These are phyloP conservation scores for Tachina grossa DNA, from an alignment of 2,888 invertebrate species.

Conservation along the genomic window DNA sequence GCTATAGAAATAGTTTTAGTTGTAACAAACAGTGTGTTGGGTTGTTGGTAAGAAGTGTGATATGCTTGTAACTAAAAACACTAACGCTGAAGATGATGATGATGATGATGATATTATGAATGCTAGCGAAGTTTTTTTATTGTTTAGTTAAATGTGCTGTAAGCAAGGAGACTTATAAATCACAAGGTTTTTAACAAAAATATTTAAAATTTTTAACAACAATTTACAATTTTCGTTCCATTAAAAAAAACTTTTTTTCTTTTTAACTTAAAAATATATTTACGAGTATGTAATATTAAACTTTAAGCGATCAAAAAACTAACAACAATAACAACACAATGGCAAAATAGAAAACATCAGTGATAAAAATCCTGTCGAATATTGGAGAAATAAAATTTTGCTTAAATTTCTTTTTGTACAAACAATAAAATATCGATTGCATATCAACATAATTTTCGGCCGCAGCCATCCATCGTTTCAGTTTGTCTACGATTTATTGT, in stretches of 20 bases:
- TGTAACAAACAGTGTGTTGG: conserved; percentile 34
- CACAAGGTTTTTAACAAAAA: conserved; percentile 26
- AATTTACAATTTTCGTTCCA: conserved; percentile 38
- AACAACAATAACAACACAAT: conserved; percentile 5
- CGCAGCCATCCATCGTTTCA: conserved; percentile 1
- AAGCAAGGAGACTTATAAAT: conserved; percentile 21
- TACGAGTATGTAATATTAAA: too few relatives aligned
- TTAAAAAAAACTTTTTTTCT: conserved; percentile 12
- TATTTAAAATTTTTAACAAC: conserved; percentile 10
- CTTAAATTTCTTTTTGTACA: conserved; percentile 58
- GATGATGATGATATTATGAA: not conserved
- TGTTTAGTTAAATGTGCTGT: not conserved
- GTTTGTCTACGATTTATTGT: conserved; percentile 36
- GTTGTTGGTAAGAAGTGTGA: conserved; percentile 21
- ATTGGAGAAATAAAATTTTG: conserved; percentile 38
- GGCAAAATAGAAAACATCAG: conserved; percentile 31
- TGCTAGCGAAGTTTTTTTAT: conserved; percentile 26
- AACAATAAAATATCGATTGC: conserved; percentile 68
- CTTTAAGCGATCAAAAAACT: not conserved
- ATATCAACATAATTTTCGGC: conserved; percentile 60
- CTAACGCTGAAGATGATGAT: not conserved
- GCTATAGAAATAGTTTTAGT: conserved; percentile 36
- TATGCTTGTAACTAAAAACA: conserved; percentile 25
- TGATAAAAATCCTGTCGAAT: conserved; percentile 54
- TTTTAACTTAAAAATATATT: too few relatives aligned